Conservation (phyloP, 2,797 vertebrate genomes). For the Ciconia nigra region DNA sequence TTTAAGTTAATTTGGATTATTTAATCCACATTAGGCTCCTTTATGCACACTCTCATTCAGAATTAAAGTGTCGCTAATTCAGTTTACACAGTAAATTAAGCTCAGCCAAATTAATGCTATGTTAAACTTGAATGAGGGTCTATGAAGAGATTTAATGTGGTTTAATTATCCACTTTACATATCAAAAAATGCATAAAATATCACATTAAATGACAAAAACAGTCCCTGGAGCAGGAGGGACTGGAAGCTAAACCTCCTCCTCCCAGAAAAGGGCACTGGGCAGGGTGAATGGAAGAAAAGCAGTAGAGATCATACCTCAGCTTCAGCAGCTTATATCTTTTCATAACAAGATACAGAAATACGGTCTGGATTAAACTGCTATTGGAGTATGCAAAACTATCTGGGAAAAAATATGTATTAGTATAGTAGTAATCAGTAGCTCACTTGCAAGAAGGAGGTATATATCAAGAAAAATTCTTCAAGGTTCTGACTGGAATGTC, state of each 20-base stretch:
- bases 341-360: background rate
- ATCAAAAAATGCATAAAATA: constrained; percentile 47
- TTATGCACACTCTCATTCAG: constrained; percentile 16
- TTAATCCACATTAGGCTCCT: constrained; percentile 54
- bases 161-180: constrained; percentile 55
- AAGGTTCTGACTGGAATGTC: constrained; percentile 15
- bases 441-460: background rate
- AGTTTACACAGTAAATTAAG: constrained; percentile 57
- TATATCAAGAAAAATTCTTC: constrained; percentile 18
- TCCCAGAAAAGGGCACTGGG: background rate
- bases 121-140: constrained; percentile 37
- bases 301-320: background rate
- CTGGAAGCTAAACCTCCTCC: background rate
- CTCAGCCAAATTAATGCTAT: constrained; percentile 28
- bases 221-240: background rate
- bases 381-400: background rate
- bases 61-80: constrained; percentile 22
- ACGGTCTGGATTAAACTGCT: background rate
- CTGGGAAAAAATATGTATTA: background rate
- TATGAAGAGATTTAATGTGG: constrained; percentile 45
- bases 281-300: background rate
- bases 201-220: constrained; percentile 12
- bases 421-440: background rate
- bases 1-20: constrained; percentile 49
- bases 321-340: background rate